Percentiles rank a stretch among this genome's conserved stretches.
Conservation (phyloP, 2,113 vertebrate genomes). For the Halichoerus grypus region DNA sequence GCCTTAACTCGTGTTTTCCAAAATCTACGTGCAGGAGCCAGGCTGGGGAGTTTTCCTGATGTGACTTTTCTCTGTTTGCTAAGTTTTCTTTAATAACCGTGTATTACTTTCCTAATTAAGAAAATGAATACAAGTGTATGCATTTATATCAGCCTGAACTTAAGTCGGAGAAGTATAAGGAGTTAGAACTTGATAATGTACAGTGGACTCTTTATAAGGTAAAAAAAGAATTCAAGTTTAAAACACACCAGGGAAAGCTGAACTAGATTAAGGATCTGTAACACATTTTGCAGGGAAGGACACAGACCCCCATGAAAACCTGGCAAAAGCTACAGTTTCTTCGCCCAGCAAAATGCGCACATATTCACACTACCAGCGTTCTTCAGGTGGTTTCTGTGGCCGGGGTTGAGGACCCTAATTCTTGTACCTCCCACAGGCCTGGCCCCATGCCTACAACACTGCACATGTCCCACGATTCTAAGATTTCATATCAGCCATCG, state of each 20-base stretch:
- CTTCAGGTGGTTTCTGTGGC: neutral
- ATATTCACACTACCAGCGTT: neutral
- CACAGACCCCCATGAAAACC: neutral
- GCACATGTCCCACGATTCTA: neutral
- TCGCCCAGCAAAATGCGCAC: neutral
- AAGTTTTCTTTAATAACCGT: conserved; percentile 16
- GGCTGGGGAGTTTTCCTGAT: neutral
- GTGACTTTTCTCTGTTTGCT: neutral
- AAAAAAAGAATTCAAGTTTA: neutral
- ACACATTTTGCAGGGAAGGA: neutral
- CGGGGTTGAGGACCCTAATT: neutral
- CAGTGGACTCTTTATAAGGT: neutral
- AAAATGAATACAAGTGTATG: neutral
- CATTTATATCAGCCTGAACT: neutral
- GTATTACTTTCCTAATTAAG: neutral
- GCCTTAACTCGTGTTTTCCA: neutral
- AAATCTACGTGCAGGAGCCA: neutral
- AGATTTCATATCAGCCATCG: neutral
- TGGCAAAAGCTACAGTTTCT: neutral
- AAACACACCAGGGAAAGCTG: neutral
- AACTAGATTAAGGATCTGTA: neutral
- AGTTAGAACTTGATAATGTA: neutral
- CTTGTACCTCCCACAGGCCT: too few relatives aligned
- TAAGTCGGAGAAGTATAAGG: neutral
- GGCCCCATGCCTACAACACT: neutral